Base-by-base conservation (phyloP, 2,797 vertebrate genomes). In the Dallia pectoralis region DNA sequence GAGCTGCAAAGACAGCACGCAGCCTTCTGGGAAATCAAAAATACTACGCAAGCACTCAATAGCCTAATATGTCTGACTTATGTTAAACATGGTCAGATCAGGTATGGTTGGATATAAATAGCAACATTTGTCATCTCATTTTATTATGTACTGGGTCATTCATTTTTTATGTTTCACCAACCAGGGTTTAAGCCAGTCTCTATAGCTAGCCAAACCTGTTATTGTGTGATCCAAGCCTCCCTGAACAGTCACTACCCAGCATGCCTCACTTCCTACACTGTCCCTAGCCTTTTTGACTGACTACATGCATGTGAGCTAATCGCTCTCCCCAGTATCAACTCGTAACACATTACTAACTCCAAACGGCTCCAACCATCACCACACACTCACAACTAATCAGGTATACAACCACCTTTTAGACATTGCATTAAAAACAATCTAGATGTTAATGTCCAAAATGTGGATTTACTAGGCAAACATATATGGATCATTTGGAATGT, bases 321-420 rank as follows among this genome's bases (percentile, higher is more conserved):
- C 90, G 82, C 48, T 71, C 78, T 89, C 88, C 87, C 1, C 0
- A 86, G 89, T 89, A 89, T 86, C 81, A 82, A 88, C 85, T 85
- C 90, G 89, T 90, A 40, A 14, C 40, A 44, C 40, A 91, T 91
- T 91, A 89, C 87, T 91, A 91, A 92, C 89, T 44, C 11, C 11
- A 44, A 89, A 92, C 61, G 71, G 71, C 85, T 91, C 87, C 77
- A 91, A 89, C 88, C 88, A 86, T 87, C 80, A 84, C 87, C 83
- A 86, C 88, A 40, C 82, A 81, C 18, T 53, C 22, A 1, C 51
- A 22, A 19, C 86, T 32, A 87, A 87, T 82, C 85, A 86, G 87
- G 81, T 84, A 88, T 73, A 76, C 36, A 40, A 40, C 36, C 36
- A 40, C 36, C 36, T 40, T 40, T 40, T 9, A 5, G 36, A 40